phyloP scores from a whole-genome alignment of 2,888 invertebrate species.

The Melikaiella ostensackeni region DNA sequence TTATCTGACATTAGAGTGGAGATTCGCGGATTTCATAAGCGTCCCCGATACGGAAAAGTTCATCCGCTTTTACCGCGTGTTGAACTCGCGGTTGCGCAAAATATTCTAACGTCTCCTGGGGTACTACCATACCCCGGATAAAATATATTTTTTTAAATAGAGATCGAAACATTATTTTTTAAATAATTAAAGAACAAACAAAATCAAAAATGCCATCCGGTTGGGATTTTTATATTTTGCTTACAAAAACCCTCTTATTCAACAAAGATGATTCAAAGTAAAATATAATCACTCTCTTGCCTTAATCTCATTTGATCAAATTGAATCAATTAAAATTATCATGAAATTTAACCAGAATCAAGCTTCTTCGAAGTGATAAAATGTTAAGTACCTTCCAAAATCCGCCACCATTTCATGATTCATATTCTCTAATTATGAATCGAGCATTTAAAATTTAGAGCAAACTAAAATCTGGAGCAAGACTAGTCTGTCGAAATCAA shows the following conservation, averaged over 20 bases:
- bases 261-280: too few relatives aligned
- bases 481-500: background rate
- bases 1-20: slow-evolving; percentile 56
- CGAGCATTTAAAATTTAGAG: background rate
- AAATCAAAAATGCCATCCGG: too few relatives aligned
- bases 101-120: slow-evolving; percentile 1
- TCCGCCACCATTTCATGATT: background rate
- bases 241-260: too few relatives aligned
- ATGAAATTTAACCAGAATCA: background rate
- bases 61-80: slow-evolving; percentile 63
- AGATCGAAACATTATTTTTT: too few relatives aligned
- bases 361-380: background rate
- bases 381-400: background rate
- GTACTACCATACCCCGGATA: background rate
- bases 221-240: too few relatives aligned
- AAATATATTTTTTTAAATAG: too few relatives aligned
- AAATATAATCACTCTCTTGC: too few relatives aligned
- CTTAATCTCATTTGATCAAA: too few relatives aligned
- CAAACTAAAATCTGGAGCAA: background rate
- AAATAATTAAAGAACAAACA: too few relatives aligned
- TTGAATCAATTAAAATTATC: background rate
- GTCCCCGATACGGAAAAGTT: slow-evolving; percentile 73
- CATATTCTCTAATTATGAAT: background rate
- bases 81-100: slow-evolving; percentile 66
- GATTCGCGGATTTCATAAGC: slow-evolving; percentile 71